Evolutionary conservation across 1,140 invertebrate species (phyloP).

Genomic region (Stenopsyche tienmushanensis): DNA sequence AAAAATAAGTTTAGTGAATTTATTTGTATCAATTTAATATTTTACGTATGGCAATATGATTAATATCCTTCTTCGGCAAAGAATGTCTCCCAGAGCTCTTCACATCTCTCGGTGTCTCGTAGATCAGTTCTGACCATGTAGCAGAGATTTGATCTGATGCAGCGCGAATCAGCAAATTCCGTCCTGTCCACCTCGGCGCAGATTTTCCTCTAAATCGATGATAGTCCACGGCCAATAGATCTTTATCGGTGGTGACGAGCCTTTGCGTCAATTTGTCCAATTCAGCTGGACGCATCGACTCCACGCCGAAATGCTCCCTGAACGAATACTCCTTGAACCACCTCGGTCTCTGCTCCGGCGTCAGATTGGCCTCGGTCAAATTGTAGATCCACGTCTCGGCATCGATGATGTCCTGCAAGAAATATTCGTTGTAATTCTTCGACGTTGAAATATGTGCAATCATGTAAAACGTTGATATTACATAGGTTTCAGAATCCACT

Average conservation of each 20-base stretch:
- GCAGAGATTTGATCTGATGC: conserved; percentile 60
- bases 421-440: too few relatives aligned
- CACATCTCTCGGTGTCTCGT: conserved; percentile 57
- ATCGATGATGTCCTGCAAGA: conserved; percentile 66
- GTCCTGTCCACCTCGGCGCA: conserved; percentile 56
- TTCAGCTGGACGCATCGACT: conserved; percentile 51
- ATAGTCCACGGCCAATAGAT: conserved; percentile 49
- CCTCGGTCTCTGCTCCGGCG: conserved; percentile 53
- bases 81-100: conserved; percentile 47
- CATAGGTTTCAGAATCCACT: conserved; percentile 62
- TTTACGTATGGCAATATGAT: too few relatives aligned
- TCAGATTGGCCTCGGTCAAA: conserved; percentile 70
- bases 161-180: conserved; percentile 57
- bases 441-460: conserved; percentile 27
- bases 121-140: conserved; percentile 59
- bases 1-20: too few relatives aligned
- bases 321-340: conserved; percentile 73
- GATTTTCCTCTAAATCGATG: conserved; percentile 58
- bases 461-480: conserved; percentile 41
- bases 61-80: too few relatives aligned
- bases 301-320: conserved; percentile 61
- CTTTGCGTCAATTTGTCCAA: conserved; percentile 53
- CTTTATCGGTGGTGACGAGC: conserved; percentile 52
- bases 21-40: too few relatives aligned
- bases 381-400: conserved; percentile 77